Percentiles rank a stretch among this genome's conserved stretches.
Conservation (phyloP, 2,113 vertebrate species). For the Ictalurus furcatus region DNA sequence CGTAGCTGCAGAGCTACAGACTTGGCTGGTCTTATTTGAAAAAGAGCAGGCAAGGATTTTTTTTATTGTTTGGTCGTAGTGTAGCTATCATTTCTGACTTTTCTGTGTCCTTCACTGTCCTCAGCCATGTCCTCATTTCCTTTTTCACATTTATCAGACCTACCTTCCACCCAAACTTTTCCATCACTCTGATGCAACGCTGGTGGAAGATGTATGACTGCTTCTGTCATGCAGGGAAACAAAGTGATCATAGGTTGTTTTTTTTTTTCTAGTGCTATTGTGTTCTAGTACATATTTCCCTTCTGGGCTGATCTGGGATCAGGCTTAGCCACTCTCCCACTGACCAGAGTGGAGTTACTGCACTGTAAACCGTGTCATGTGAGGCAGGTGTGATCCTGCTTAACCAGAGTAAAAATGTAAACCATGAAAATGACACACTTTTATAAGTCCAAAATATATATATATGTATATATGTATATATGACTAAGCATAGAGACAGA, state of each 20-base stretch:
- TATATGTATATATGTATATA: neutral
- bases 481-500: no score
- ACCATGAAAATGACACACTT: neutral
- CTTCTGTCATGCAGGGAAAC: neutral
- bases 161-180: neutral
- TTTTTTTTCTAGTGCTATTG: no score
- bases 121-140: slow-evolving; percentile 14
- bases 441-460: neutral
- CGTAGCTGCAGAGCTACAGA: no score
- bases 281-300: neutral
- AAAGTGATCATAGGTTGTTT: neutral
- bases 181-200: neutral
- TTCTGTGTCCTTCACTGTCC: neutral
- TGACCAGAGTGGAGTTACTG: neutral
- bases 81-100: neutral
- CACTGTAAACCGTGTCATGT: neutral
- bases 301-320: slow-evolving; percentile 8
- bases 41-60: neutral
- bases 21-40: neutral
- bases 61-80: neutral
- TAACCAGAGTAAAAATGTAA: neutral
- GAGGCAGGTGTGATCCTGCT: neutral
- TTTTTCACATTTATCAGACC: neutral
- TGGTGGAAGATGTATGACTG: neutral
- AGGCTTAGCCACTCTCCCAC: neutral